phyloP scores from a whole-genome alignment of 2,888 invertebrate species.

The Nematopogon swammerdamellus region DNA sequence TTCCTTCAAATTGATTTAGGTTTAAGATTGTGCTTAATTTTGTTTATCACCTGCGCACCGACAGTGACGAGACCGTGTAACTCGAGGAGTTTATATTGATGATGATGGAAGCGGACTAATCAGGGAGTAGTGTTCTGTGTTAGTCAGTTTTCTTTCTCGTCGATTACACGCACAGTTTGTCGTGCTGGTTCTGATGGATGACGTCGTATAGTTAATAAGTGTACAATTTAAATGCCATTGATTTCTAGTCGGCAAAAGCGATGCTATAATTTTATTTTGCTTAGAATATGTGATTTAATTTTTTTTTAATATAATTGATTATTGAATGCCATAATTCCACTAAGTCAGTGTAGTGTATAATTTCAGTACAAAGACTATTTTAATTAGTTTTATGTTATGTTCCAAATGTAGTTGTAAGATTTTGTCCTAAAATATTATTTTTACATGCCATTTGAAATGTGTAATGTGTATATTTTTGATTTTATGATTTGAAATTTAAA shows the following conservation, averaged over 20 bases:
- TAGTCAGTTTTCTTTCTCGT: too few species aligned
- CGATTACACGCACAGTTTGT: too few species aligned
- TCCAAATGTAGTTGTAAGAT: not conserved
- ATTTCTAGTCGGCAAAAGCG: not conserved
- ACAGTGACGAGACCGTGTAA: too few species aligned
- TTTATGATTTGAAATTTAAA: too few species aligned
- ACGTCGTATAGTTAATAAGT: too few species aligned
- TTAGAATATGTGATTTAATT: slow-evolving; percentile 6
- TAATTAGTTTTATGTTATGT: not conserved
- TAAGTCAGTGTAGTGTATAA: slow-evolving; percentile 6
- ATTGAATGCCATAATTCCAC: slow-evolving; percentile 11
- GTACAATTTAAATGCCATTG: not conserved
- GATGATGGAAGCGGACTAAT: too few species aligned
- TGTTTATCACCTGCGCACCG: too few species aligned
- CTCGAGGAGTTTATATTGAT: too few species aligned
- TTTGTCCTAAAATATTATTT: not conserved
- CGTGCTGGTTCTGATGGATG: too few species aligned
- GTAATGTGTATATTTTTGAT: too few species aligned
- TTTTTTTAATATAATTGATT: slow-evolving; percentile 14
- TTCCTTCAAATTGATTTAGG: not conserved
- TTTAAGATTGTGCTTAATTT: slow-evolving; percentile 6
- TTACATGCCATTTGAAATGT: slow-evolving; percentile 3
- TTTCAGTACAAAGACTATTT: not conserved
- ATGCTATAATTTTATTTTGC: not conserved
- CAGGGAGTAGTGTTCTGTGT: too few species aligned